phyloP scores from a whole-genome alignment of 2,113 vertebrate species.

The Condylura cristata region DNA sequence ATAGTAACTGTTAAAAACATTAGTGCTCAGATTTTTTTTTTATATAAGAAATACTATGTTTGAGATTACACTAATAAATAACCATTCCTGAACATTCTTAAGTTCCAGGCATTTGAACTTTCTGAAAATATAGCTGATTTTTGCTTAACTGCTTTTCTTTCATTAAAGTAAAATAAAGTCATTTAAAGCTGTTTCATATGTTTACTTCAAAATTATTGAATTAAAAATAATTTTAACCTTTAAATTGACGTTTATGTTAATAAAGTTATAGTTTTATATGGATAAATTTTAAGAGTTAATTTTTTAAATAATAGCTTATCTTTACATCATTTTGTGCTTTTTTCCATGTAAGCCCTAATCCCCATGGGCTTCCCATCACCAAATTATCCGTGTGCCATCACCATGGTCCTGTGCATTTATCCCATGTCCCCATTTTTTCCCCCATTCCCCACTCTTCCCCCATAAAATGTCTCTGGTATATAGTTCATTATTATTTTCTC shows the following conservation, averaged over 20 bases:
- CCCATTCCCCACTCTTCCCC: too few relatives aligned
- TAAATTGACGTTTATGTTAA: not conserved
- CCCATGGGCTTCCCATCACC: too few relatives aligned
- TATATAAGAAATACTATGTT: constrained; percentile 1
- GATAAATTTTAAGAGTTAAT: constrained; percentile 28
- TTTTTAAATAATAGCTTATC: too few relatives aligned
- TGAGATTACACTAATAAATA: not conserved
- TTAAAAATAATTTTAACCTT: constrained; percentile 19
- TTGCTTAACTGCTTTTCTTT: constrained; percentile 19
- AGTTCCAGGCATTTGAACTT: not conserved
- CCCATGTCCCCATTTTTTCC: too few relatives aligned
- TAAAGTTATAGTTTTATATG: constrained; percentile 43
- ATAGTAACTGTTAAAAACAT: constrained; percentile 31
- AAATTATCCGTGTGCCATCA: too few relatives aligned
- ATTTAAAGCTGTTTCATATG: not conserved
- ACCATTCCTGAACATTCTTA: not conserved
- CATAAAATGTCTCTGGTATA: too few relatives aligned
- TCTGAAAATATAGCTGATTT: not conserved
- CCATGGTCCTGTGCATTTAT: too few relatives aligned
- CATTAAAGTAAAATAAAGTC: not conserved
- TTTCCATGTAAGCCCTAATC: too few relatives aligned
- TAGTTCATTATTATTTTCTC: too few relatives aligned
- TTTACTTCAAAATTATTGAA: not conserved
- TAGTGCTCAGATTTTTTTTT: not conserved
- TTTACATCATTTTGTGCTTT: too few relatives aligned